A percentile compares a stretch with the other conserved stretches of the same genome.
phyloP scores from a whole-genome alignment of 92 coral and sea anemone species.

The Palythoa caribaeorum region DNA sequence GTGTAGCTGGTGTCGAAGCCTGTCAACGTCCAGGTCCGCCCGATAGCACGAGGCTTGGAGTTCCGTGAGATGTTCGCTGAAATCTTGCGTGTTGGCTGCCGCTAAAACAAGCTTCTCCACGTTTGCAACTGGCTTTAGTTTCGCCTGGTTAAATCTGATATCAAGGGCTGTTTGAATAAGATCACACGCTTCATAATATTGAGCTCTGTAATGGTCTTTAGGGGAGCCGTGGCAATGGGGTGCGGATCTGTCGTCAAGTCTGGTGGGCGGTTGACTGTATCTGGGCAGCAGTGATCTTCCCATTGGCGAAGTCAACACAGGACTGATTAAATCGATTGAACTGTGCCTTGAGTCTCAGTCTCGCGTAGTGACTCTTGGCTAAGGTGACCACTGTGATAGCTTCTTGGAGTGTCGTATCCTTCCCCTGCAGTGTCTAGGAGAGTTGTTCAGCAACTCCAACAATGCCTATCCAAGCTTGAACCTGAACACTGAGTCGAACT shows the following conservation, averaged over 20 bases:
- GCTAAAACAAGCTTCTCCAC: conserved; percentile 52
- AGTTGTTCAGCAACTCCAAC: conserved; percentile 25
- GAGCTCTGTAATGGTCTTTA: conserved; percentile 54
- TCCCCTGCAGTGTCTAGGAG: conserved; percentile 43
- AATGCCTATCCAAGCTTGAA: conserved; percentile 17
- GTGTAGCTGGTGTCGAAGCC: conserved; percentile 57
- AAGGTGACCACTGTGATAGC: conserved; percentile 48
- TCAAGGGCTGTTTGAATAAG: conserved; percentile 18
- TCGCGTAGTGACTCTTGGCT: conserved; percentile 38
- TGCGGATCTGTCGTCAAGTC: conserved; percentile 57
- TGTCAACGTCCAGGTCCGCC: conserved; percentile 51
- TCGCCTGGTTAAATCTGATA: conserved; percentile 59
- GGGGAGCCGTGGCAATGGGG: conserved; percentile 40
- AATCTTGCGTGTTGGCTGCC: conserved; percentile 57
- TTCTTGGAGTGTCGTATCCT: conserved; percentile 45
- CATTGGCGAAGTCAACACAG: conserved; percentile 33
- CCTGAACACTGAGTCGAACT: conserved; percentile 19
- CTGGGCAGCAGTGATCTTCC: conserved; percentile 54
- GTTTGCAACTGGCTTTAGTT: conserved; percentile 49
- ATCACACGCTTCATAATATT: conserved; percentile 68
- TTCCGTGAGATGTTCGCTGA: conserved; percentile 38
- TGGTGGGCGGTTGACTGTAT: conserved; percentile 61
- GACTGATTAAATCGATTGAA: conserved; percentile 18
- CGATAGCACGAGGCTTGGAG: conserved; percentile 45
- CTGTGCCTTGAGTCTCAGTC: conserved; percentile 51